phyloP scores from a whole-genome alignment of 2,888 invertebrate species.

The Patella caerulea region DNA sequence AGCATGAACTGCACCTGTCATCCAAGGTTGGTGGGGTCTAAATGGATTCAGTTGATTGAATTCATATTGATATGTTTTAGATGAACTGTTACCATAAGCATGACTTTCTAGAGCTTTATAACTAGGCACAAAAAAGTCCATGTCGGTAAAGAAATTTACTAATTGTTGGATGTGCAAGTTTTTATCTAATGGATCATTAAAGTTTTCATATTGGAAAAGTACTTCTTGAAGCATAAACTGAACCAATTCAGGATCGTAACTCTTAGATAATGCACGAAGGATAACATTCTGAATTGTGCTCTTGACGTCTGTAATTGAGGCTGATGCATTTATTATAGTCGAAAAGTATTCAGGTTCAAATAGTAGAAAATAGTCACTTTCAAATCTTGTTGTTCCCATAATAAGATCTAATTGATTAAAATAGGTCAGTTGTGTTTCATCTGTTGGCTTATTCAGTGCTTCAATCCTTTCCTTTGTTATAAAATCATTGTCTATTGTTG shows the following conservation, averaged over 20 bases:
- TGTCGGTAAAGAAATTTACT: neutral
- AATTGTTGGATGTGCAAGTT: neutral
- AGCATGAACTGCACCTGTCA: neutral
- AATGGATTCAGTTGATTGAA: slow-evolving; percentile 6
- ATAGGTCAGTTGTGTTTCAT: neutral
- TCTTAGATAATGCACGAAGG: neutral
- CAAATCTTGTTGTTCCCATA: neutral
- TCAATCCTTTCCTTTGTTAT: neutral
- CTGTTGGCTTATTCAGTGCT: neutral
- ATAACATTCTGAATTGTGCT: neutral
- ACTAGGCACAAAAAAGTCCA: neutral
- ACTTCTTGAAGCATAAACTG: neutral
- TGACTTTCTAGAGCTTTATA: neutral
- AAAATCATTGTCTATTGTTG: neutral
- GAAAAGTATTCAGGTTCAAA: neutral
- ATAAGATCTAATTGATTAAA: neutral
- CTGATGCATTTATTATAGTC: neutral
- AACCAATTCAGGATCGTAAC: neutral
- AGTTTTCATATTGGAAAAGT: neutral
- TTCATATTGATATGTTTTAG: neutral
- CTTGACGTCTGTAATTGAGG: neutral
- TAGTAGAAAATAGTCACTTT: neutral
- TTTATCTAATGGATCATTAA: neutral
- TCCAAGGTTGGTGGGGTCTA: neutral
- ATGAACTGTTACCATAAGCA: neutral